Conservation (phyloP, 2,888 invertebrate genomes). For the Drosophila formosana region DNA sequence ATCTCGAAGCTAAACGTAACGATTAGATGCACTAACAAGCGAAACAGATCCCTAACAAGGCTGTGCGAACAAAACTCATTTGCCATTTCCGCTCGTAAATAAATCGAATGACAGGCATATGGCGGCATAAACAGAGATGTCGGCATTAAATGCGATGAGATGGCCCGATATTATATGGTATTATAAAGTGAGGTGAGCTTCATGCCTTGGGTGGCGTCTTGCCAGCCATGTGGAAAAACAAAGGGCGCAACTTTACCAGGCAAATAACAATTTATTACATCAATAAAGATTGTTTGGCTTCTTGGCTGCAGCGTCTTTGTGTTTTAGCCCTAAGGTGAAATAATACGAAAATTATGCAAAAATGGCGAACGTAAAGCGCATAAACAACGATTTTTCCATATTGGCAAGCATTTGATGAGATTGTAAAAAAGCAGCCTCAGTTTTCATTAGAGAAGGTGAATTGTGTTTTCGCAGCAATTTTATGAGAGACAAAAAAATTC, state of each 20-base stretch:
- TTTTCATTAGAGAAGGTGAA: slow-evolving; percentile 72
- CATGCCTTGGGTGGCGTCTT: slow-evolving; percentile 39
- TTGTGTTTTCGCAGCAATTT: slow-evolving; percentile 54
- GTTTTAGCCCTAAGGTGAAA: slow-evolving; percentile 73
- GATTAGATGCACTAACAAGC: slow-evolving; percentile 51
- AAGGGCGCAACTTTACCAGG: slow-evolving; percentile 66
- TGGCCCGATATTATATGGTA: not conserved
- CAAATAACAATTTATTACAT: slow-evolving; percentile 76
- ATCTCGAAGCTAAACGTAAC: slow-evolving; percentile 24
- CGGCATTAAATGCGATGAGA: slow-evolving; percentile 7
- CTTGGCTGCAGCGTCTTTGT: slow-evolving; percentile 14
- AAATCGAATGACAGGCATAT: slow-evolving; percentile 51
- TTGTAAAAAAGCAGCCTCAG: slow-evolving; percentile 55
- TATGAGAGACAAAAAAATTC: slow-evolving; percentile 22
- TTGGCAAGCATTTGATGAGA: slow-evolving; percentile 66
- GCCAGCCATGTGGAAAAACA: slow-evolving; percentile 71
- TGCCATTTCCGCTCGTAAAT: slow-evolving; percentile 45
- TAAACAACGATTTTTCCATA: slow-evolving; percentile 56
- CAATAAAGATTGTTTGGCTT: slow-evolving; percentile 67
- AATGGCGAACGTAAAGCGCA: slow-evolving; percentile 42
- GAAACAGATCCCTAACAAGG: slow-evolving; percentile 5
- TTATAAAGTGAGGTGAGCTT: slow-evolving; percentile 18
- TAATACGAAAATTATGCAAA: slow-evolving; percentile 79
- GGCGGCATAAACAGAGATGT: slow-evolving; percentile 18
- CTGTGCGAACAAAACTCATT: slow-evolving; percentile 26